phyloP scores from a whole-genome alignment of 2,888 invertebrate species.

The Trichogramma evanescens region DNA sequence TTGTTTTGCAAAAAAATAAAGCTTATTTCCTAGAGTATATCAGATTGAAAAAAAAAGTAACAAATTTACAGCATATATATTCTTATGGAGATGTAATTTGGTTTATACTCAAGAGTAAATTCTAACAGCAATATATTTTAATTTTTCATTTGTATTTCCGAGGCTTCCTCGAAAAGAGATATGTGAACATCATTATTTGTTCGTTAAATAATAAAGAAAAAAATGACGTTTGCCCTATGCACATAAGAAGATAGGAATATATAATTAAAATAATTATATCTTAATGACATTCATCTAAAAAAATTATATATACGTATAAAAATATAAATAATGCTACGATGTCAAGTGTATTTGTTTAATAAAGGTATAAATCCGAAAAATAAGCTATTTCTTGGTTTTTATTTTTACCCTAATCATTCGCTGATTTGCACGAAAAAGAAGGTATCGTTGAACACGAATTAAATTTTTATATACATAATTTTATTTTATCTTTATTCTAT shows the following conservation, averaged over 20 bases:
- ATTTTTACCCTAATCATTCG: not conserved
- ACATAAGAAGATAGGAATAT: slow-evolving; percentile 38
- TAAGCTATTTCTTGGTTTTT: not conserved
- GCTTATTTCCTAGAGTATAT: too few relatives aligned
- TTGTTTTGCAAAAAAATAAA: too few relatives aligned
- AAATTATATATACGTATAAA: slow-evolving; percentile 41
- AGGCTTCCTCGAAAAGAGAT: slow-evolving; percentile 2
- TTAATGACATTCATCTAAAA: slow-evolving; percentile 32
- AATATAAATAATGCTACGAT: slow-evolving; percentile 47
- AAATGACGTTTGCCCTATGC: slow-evolving; percentile 38
- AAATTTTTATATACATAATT: not conserved
- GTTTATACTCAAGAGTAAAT: not conserved
- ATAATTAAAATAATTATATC: slow-evolving; percentile 34
- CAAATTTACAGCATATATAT: not conserved
- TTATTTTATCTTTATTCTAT: slow-evolving; percentile 2
- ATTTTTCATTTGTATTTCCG: slow-evolving; percentile 6
- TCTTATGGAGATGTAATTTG: too few relatives aligned
- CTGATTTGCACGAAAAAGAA: too few relatives aligned
- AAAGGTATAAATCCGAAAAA: slow-evolving; percentile 47
- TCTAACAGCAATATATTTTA: slow-evolving; percentile 6
- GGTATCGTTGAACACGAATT: too few relatives aligned
- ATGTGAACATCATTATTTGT: slow-evolving; percentile 21
- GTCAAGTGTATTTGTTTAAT: slow-evolving; percentile 50
- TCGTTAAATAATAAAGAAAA: slow-evolving; percentile 30
- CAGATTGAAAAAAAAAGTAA: not conserved